Evolutionary conservation across 35 echinoderm and acorn worm genomes (phyloP).

Genomic region (Nesometra sesokonis): DNA sequence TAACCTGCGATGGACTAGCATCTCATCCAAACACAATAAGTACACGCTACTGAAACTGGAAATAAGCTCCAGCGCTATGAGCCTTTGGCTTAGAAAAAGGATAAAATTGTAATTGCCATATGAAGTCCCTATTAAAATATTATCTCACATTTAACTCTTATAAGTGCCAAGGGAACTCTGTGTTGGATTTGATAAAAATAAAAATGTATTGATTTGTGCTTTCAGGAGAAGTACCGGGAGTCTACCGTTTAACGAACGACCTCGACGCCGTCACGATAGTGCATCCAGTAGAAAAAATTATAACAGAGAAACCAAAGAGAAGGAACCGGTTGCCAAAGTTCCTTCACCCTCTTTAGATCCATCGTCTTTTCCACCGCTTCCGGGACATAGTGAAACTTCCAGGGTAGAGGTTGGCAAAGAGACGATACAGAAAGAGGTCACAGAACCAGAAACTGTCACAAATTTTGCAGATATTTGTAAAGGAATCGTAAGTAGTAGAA

Average conservation of each 20-base stretch:
- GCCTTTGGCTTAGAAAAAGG: too few relatives aligned
- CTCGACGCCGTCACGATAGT: background rate
- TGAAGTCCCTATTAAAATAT: too few relatives aligned
- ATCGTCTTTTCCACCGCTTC: background rate
- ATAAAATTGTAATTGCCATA: too few relatives aligned
- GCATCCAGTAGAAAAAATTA: background rate
- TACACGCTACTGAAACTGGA: too few relatives aligned
- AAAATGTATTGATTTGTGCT: background rate
- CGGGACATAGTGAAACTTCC: background rate
- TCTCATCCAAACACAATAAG: too few relatives aligned
- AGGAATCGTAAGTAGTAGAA: background rate
- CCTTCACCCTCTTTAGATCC: background rate
- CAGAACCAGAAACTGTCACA: background rate
- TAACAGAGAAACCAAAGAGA: background rate
- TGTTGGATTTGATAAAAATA: too few relatives aligned
- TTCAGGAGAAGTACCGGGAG: background rate
- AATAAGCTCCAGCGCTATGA: too few relatives aligned
- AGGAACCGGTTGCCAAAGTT: background rate
- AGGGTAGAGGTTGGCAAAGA: background rate
- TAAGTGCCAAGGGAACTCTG: too few relatives aligned
- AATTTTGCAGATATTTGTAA: background rate
- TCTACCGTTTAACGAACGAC: background rate
- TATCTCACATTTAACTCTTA: too few relatives aligned
- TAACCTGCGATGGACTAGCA: too few relatives aligned
- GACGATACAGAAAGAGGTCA: background rate